Base-by-base conservation (phyloP, 2,113 vertebrate genomes). In the Girardinichthys multiradiatus region DNA sequence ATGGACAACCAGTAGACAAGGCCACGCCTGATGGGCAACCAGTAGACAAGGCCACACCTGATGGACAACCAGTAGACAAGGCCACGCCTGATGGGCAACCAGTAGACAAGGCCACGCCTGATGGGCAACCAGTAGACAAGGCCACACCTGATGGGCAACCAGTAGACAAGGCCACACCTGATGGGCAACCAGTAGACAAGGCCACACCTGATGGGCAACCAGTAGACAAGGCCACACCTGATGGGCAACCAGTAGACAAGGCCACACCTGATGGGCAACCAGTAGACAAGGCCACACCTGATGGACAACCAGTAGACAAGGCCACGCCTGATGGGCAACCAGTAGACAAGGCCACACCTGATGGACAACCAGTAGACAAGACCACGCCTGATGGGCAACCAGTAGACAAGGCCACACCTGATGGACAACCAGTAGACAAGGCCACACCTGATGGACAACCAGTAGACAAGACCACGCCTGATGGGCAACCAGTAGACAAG, bases 101-200 rank as follows among this genome's bases (percentile, higher is more conserved):
- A 24, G 39, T 75, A n/a, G n/a, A 4, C 54, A 42, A 57, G 0
- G 54, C 71, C 4, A 42, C 60, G 13, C 28, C 39, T 4, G 64
- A 62, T 30, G 37, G 79, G 14, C 82, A 77, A 70, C 62, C 37
- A 24, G 39, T 75, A n/a, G n/a, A 4, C 54, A 42, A 57, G 0
- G 54, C 71, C 4, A 42, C 60, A 15, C 28, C 39, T 4, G 64
- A 62, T 30, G 37, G 79, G 14, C 82, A 77, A 70, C 62, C 37
- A 24, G 39, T 75, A n/a, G n/a, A 4, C 54, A 42, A 57, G 0
- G 54, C 71, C 4, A 42, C 60, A 15, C 28, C 39, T 4, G 64
- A 62, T 30, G 37, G 79, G 14, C 82, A 77, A 70, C 62, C 37
- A 24, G 39, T 75, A n/a, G n/a, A 4, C 54, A 42, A 57, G 0